phyloP scores from a whole-genome alignment of 2,113 vertebrate species.

The Cyanoliseus patagonus region DNA sequence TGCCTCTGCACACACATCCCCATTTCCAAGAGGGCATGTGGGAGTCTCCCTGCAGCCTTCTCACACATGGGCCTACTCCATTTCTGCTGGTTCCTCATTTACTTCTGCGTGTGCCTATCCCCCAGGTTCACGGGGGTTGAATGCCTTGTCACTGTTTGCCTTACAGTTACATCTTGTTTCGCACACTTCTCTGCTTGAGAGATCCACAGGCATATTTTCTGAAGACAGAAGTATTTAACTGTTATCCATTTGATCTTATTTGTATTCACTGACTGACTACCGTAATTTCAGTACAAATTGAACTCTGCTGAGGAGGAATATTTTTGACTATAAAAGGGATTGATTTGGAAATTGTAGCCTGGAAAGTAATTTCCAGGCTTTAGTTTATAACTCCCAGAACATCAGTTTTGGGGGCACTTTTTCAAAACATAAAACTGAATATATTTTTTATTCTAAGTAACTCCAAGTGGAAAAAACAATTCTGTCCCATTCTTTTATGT shows the following conservation, averaged over 20 bases:
- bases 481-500: not conserved
- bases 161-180: not conserved
- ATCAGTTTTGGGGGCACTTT: not conserved
- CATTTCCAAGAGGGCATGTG: accelerated
- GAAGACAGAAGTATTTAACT: not conserved
- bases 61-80: not conserved
- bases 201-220: not conserved
- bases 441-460: not conserved
- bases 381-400: not conserved
- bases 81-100: not conserved
- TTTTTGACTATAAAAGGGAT: not conserved
- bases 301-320: not conserved
- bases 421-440: not conserved
- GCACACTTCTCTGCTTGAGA: not conserved
- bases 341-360: not conserved
- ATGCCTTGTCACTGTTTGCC: not conserved
- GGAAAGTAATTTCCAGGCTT: not conserved
- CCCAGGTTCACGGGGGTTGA: not conserved
- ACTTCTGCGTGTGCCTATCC: not conserved
- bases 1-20: not conserved
- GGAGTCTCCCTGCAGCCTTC: not conserved
- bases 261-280: not conserved
- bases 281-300: not conserved
- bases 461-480: not conserved
- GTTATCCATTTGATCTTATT: not conserved